These are phyloP conservation scores for Glyphotaelius pellucidus DNA, from an alignment of 2,888 invertebrate species.

Conservation along the genomic window DNA sequence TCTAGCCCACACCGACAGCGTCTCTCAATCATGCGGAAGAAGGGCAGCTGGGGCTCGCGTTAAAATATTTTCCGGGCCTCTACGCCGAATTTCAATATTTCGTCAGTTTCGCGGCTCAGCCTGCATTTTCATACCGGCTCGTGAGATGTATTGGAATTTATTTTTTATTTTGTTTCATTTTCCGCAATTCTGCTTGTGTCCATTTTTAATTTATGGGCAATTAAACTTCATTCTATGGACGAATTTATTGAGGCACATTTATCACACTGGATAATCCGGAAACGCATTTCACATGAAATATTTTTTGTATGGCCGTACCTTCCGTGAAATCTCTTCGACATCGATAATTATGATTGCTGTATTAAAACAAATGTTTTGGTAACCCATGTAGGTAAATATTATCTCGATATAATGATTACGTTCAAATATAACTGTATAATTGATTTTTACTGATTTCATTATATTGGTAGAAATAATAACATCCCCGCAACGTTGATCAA, in stretches of 20 bases:
- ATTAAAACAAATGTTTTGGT: not conserved
- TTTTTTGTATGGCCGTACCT: not conserved
- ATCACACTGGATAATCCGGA: not conserved
- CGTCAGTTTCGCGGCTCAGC: slow-evolving; percentile 53
- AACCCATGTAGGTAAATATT: not conserved
- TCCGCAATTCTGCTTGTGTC: not conserved
- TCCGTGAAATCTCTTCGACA: not conserved
- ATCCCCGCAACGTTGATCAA: slow-evolving; percentile 8
- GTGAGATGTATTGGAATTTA: not conserved
- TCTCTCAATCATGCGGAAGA: slow-evolving; percentile 51
- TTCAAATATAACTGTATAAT: not conserved
- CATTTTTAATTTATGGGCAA: not conserved
- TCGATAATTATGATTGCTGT: not conserved
- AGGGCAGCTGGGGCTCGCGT: slow-evolving; percentile 54
- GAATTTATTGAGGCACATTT: not conserved
- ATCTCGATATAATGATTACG: not conserved
- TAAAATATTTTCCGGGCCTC: slow-evolving; percentile 61
- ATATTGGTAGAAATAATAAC: not conserved
- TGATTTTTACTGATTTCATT: not conserved
- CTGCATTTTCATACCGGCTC: slow-evolving; percentile 31
- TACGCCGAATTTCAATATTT: slow-evolving; percentile 58
- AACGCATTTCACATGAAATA: not conserved
- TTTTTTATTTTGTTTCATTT: slow-evolving; percentile 16
- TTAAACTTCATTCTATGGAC: slow-evolving; percentile 2
- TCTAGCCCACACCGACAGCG: not conserved